phyloP scores from a whole-genome alignment of 1,140 invertebrate species.

The Brachionus rubens region DNA sequence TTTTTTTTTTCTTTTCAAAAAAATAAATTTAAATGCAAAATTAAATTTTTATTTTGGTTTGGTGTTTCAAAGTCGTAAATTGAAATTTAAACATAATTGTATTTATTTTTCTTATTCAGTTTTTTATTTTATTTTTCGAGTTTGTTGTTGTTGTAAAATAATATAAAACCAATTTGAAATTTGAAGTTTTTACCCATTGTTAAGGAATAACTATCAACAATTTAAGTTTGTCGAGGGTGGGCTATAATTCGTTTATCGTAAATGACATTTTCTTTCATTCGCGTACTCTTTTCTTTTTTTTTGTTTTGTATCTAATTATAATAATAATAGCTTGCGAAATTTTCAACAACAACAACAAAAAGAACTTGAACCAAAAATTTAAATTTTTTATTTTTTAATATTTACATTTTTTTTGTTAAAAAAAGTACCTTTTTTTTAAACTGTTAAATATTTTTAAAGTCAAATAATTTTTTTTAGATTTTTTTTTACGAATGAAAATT shows the following conservation, averaged over 20 bases:
- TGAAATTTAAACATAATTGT: too few species aligned
- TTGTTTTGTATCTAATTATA: constrained; percentile 7
- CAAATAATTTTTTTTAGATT: too few species aligned
- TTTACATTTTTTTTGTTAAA: background rate
- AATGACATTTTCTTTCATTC: constrained; percentile 42
- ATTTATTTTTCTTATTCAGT: constrained; percentile 27
- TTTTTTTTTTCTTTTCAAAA: too few species aligned
- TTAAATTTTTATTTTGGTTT: too few species aligned
- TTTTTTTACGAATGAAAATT: background rate
- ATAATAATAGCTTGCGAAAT: constrained; percentile 6
- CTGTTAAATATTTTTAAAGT: too few species aligned
- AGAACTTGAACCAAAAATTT: constrained; percentile 1
- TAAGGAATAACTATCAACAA: constrained; percentile 33
- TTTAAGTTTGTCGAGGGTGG: too few species aligned
- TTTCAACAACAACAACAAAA: background rate
- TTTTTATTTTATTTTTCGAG: background rate
- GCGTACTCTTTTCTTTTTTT: too few species aligned
- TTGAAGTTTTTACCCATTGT: constrained; percentile 33
- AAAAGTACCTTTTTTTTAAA: too few species aligned
- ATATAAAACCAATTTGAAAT: constrained; percentile 5
- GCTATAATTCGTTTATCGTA: constrained; percentile 15
- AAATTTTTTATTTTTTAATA: constrained; percentile 1
- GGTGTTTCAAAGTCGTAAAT: too few species aligned
- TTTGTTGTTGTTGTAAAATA: background rate
- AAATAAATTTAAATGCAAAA: too few species aligned